A percentile compares a stretch with the other conserved stretches of the same genome.
Evolutionary conservation across 2,797 vertebrate genomes (phyloP).

Genomic region (Lutjanus campechanus): DNA sequence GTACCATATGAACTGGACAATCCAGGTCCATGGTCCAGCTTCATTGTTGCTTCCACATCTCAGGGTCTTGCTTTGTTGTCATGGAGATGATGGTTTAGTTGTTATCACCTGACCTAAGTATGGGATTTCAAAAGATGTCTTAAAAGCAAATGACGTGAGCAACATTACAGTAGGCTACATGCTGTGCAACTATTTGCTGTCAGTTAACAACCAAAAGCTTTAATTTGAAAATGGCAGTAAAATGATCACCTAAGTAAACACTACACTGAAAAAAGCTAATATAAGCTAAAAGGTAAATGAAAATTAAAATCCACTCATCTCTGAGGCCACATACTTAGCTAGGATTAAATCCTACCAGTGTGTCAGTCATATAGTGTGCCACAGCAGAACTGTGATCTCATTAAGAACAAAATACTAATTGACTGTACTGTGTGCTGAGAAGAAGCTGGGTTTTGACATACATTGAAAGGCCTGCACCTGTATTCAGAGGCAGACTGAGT

Average conservation of each 20-base stretch:
- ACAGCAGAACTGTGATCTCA: conserved; percentile 29
- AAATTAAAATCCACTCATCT: conserved; percentile 21
- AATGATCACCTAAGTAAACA: neutral
- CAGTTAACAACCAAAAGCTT: neutral
- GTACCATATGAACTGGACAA: neutral
- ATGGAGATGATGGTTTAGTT: conserved; percentile 6
- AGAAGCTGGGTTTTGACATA: conserved; percentile 13
- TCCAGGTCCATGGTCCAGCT: neutral
- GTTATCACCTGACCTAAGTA: neutral
- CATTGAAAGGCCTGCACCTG: conserved; percentile 11
- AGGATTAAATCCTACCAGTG: conserved; percentile 25
- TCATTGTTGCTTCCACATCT: conserved; percentile 12
- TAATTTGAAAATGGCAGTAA: neutral
- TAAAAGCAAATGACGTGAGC: neutral
- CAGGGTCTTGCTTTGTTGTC: neutral
- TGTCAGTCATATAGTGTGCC: conserved; percentile 26
- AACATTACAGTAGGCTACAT: neutral
- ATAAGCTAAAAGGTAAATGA: conserved; percentile 24
- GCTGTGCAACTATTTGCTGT: neutral
- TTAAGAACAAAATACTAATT: conserved; percentile 38
- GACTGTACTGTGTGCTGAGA: neutral
- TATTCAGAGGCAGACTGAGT: conserved; percentile 14
- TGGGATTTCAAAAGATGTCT: neutral
- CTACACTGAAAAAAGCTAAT: conserved; percentile 3
- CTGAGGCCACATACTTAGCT: conserved; percentile 12